Conservation (phyloP, 2,888 invertebrate genomes). For the Stenoptilia bipunctidactyla region DNA sequence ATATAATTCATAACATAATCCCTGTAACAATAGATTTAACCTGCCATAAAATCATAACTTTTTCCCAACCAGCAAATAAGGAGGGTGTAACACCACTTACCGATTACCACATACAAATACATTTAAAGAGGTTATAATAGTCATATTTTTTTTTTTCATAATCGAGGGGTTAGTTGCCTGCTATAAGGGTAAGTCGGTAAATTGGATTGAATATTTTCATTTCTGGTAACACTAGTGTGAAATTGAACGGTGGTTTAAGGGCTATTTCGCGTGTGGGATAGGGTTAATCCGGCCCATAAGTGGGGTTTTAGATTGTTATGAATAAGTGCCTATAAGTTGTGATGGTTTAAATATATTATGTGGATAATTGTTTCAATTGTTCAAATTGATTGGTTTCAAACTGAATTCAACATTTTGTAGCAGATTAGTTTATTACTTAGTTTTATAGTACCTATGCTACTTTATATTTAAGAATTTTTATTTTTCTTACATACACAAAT, state of each 20-base stretch:
- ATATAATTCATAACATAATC: slow-evolving; percentile 68
- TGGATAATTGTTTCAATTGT: no score
- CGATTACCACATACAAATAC: slow-evolving; percentile 57
- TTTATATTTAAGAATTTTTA: not conserved
- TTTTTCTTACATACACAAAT: no score
- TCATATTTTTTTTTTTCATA: slow-evolving; percentile 47
- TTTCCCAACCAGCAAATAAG: slow-evolving; percentile 43
- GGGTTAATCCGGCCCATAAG: slow-evolving; percentile 46
- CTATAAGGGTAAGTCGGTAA: slow-evolving; percentile 47
- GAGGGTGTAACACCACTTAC: slow-evolving; percentile 37
- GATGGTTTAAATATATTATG: no score
- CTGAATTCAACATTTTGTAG: no score
- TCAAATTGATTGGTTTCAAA: no score
- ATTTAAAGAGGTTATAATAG: slow-evolving; percentile 55
- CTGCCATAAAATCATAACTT: slow-evolving; percentile 67
- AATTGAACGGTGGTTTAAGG: slow-evolving; percentile 62
- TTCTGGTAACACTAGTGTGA: slow-evolving; percentile 63
- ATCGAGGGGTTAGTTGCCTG: slow-evolving; percentile 46
- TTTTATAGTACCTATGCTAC: slow-evolving; percentile 2
- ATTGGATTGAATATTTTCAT: slow-evolving; percentile 70
- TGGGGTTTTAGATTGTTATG: slow-evolving; percentile 14
- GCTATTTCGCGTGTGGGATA: slow-evolving; percentile 33
- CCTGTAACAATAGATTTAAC: slow-evolving; percentile 66
- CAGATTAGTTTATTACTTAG: no score
- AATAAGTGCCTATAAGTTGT: no score